Evolutionary conservation across 2,888 invertebrate genomes (phyloP).

Genomic region (Odontocerum albicorne): DNA sequence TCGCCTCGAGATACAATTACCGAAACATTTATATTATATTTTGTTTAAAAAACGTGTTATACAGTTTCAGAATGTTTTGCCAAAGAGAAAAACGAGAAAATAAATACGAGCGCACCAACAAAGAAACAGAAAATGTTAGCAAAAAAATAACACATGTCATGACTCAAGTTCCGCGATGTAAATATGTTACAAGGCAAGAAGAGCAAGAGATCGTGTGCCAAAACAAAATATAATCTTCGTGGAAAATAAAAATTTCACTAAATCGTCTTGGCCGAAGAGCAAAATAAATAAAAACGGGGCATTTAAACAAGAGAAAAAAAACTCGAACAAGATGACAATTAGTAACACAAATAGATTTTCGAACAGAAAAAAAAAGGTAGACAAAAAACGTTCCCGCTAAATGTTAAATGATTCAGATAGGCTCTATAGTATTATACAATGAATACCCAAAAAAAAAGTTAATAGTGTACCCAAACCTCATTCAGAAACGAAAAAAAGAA

Average conservation of each 20-base stretch:
- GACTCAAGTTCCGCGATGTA: slow-evolving; percentile 15
- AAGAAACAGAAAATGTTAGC: slow-evolving; percentile 5
- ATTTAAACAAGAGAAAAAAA: slow-evolving; percentile 3
- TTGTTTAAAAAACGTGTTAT: no score
- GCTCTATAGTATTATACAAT: slow-evolving; percentile 20
- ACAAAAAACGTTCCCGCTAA: slow-evolving; percentile 21
- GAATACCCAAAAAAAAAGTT: slow-evolving; percentile 32
- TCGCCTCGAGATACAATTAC: no score
- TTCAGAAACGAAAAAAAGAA: slow-evolving; percentile 23
- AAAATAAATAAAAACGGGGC: slow-evolving; percentile 8
- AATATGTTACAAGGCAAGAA: no score
- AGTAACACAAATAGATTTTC: slow-evolving; percentile 28
- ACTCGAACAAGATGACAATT: slow-evolving; percentile 19
- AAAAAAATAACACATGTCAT: slow-evolving; percentile 23
- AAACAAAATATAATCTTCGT: background rate
- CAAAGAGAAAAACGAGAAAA: background rate
- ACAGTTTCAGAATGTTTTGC: no score
- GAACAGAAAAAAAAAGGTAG: slow-evolving; percentile 12
- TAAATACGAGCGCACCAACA: slow-evolving; percentile 3
- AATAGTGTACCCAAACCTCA: slow-evolving; percentile 27
- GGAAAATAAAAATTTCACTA: slow-evolving; percentile 16
- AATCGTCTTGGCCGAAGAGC: slow-evolving; percentile 9
- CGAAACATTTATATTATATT: no score
- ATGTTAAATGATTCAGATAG: slow-evolving; percentile 29
- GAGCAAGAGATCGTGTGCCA: background rate